Evolutionary conservation across 1,140 invertebrate species (phyloP).

Genomic region (Drosophila sulfurigaster): DNA sequence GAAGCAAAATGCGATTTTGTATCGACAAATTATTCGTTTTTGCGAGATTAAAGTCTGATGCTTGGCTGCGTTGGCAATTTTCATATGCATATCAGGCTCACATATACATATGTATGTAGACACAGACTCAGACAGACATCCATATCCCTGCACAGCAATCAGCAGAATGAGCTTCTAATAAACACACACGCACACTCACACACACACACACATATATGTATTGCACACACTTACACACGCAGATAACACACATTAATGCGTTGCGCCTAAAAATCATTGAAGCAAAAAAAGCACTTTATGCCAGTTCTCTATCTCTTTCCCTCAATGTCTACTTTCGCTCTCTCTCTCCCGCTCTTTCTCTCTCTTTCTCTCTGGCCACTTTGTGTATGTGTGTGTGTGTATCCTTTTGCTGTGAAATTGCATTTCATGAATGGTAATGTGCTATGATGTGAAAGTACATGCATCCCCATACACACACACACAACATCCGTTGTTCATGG

Average conservation of each 20-base stretch:
- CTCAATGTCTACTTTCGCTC: neutral
- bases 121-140: slow-evolving; percentile 10
- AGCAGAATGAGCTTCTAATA: slow-evolving; percentile 62
- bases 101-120: neutral
- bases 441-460: slow-evolving; percentile 65
- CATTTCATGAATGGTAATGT: slow-evolving; percentile 82
- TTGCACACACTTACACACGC: neutral
- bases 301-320: neutral
- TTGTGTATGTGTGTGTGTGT: slow-evolving; percentile 59
- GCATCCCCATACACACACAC: slow-evolving; percentile 3
- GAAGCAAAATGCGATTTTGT: neutral
- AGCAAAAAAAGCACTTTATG: slow-evolving; percentile 78
- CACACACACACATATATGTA: neutral
- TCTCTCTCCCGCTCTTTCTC: slow-evolving; percentile 1
- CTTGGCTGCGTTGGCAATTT: slow-evolving; percentile 24
- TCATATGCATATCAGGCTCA: slow-evolving; percentile 53
- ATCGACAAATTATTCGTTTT: neutral
- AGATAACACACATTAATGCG: slow-evolving; percentile 69
- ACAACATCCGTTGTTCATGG: neutral
- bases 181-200: slow-evolving; percentile 58
- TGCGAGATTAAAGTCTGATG: slow-evolving; percentile 5
- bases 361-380: slow-evolving; percentile 29
- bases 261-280: slow-evolving; percentile 75
- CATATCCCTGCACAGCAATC: slow-evolving; percentile 11
- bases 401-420: slow-evolving; percentile 76